Base-by-base conservation (phyloP, 1,140 invertebrate genomes). In the Drosophila busckii region DNA sequence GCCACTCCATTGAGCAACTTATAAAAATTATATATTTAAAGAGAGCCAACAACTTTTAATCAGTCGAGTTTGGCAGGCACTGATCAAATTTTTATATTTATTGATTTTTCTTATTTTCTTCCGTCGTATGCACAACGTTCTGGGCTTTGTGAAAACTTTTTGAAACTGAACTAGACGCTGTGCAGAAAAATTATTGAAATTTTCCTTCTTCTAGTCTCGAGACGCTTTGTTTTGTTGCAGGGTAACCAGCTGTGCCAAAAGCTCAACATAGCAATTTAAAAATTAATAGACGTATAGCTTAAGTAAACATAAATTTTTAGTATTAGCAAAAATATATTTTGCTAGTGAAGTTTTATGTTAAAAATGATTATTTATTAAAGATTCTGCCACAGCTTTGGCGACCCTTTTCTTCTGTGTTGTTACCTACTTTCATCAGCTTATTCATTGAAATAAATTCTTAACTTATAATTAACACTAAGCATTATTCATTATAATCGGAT, bases 141-240 rank as follows among this genome's bases (percentile, higher is more conserved):
- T 64, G 68, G 70, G 54, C 48, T 70, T 68, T 60, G 66, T 52
- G 63, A 76, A 85, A 84, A 80, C 76, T 66, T 68, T 70, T 64
- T 62, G 35, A 85, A 86, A 85, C 84, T 86, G 58, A 86, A 54
- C 82, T 53, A 41, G 48, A 44, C 50, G 52, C 45, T 64, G 52
- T 45, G 58, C 49, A 85, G 55, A 54, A 73, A 76, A 84, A 83
- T 85, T 85, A 83, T 83, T 78, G 83, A 85, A 85, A 85, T 65
- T 82, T 76, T 75, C 49, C 64, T 80, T 82, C 37, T 22, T 26
- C 50, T 52, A 50, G 55, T 15, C 37, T 32, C 8, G 19, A 16
- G 23, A 23, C 25, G 32, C 42, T 61, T 17, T 62, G 37, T 26
- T 26, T 29, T 49, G 46, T 16, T n/a, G 45, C 53, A 80, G 73